These are phyloP conservation scores for Strix aluco DNA, from an alignment of 2,113 vertebrate species.

Conservation along the genomic window DNA sequence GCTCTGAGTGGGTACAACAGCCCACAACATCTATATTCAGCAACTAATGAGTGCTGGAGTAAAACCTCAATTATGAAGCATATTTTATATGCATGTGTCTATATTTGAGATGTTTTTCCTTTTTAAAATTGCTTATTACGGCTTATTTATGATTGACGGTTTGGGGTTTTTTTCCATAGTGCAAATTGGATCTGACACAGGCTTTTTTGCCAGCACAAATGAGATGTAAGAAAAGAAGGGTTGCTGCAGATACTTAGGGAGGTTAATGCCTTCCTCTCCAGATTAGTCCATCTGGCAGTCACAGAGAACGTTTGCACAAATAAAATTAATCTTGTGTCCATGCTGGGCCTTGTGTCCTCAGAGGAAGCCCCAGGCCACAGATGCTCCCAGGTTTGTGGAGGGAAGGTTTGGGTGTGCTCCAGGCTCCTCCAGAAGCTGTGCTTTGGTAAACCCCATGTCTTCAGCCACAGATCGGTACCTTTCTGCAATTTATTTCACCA, in stretches of 20 bases:
- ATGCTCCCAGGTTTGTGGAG: background rate
- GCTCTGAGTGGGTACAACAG: background rate
- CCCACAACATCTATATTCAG: slow-evolving; percentile 5
- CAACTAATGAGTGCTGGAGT: background rate
- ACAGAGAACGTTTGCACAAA: background rate
- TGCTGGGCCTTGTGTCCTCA: background rate
- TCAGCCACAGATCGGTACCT: background rate
- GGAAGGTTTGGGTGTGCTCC: background rate
- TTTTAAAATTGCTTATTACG: background rate
- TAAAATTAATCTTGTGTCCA: background rate
- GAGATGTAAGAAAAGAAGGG: background rate
- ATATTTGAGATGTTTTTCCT: background rate
- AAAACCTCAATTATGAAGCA: background rate
- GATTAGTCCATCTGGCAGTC: background rate
- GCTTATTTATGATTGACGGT: background rate
- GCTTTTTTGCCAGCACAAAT: background rate
- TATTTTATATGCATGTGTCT: background rate
- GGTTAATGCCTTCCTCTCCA: background rate
- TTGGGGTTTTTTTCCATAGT: background rate
- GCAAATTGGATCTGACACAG: background rate
- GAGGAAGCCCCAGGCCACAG: background rate
- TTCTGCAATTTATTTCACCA: background rate
- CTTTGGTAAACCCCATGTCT: background rate
- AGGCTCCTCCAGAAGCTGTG: background rate
- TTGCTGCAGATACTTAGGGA: background rate